phyloP scores from a whole-genome alignment of 92 coral and sea anemone species.

The Heteractis magnifica region DNA sequence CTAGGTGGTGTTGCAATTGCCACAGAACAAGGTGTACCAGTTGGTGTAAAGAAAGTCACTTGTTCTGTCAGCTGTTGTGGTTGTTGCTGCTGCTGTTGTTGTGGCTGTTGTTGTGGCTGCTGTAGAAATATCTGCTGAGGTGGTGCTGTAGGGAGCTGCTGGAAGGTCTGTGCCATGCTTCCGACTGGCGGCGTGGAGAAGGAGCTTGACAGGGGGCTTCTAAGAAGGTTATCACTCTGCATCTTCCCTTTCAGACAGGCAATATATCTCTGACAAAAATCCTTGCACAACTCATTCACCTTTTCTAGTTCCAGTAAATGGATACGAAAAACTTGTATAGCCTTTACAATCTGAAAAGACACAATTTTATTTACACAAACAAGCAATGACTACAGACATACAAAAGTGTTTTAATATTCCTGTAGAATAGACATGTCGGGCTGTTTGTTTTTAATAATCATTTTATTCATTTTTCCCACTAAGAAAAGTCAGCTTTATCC shows the following conservation, averaged over 20 bases:
- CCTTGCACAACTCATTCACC: constrained; percentile 97
- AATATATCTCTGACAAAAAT: constrained; percentile 98
- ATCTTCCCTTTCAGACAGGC: constrained; percentile 97
- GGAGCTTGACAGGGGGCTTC: constrained; percentile 71
- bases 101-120: constrained; percentile 54
- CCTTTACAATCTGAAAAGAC: constrained; percentile 85
- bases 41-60: constrained; percentile 57
- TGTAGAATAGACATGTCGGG: no score
- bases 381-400: background rate
- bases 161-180: constrained; percentile 52
- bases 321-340: constrained; percentile 92
- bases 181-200: constrained; percentile 50
- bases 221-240: constrained; percentile 93
- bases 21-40: constrained; percentile 72
- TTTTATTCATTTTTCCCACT: no score
- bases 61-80: constrained; percentile 55
- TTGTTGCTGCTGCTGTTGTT: constrained; percentile 40
- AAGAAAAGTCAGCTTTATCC: no score
- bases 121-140: constrained; percentile 50
- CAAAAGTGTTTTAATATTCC: background rate
- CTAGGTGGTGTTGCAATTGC: constrained; percentile 78
- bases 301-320: constrained; percentile 95
- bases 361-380: background rate
- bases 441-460: no score
- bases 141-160: constrained; percentile 60